Percentiles rank a stretch among this genome's conserved stretches.
phyloP scores from a whole-genome alignment of 2,797 vertebrate genomes.

The Nyctalus aviator region DNA sequence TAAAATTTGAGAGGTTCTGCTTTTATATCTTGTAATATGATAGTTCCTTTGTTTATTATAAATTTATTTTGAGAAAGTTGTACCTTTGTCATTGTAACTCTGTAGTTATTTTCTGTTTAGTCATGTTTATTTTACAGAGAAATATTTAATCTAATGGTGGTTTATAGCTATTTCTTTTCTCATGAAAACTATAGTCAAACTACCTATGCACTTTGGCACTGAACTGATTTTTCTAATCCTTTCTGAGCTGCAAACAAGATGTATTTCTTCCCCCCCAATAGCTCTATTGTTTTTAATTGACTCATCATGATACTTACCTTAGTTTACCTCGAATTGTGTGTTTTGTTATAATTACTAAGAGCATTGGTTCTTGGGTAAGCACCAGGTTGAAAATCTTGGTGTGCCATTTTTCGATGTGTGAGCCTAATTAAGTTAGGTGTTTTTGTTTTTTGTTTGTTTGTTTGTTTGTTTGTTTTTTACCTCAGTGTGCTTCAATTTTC shows the following conservation, averaged over 20 bases:
- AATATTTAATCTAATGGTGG: background rate
- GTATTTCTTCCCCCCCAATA: background rate
- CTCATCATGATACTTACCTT: background rate
- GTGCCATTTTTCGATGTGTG: background rate
- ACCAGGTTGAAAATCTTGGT: background rate
- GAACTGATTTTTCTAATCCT: background rate
- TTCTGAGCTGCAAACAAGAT: background rate
- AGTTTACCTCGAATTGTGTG: background rate
- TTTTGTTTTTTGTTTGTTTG: too few species aligned
- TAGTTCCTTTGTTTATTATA: background rate
- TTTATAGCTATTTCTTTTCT: background rate
- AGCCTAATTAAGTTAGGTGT: background rate
- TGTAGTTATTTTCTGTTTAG: background rate
- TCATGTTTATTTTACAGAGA: background rate
- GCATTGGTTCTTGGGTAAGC: background rate
- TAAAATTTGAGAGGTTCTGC: background rate
- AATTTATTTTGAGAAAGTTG: constrained; percentile 30
- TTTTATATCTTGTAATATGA: background rate
- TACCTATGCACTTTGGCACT: background rate
- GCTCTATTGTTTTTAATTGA: constrained; percentile 3
- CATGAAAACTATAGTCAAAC: background rate
- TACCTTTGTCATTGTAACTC: background rate
- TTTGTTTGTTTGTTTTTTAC: background rate
- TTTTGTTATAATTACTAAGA: background rate
- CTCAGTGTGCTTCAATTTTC: constrained; percentile 5